Conservation (phyloP, 1,140 invertebrate species). For the Diabrotica undecimpunctata region DNA sequence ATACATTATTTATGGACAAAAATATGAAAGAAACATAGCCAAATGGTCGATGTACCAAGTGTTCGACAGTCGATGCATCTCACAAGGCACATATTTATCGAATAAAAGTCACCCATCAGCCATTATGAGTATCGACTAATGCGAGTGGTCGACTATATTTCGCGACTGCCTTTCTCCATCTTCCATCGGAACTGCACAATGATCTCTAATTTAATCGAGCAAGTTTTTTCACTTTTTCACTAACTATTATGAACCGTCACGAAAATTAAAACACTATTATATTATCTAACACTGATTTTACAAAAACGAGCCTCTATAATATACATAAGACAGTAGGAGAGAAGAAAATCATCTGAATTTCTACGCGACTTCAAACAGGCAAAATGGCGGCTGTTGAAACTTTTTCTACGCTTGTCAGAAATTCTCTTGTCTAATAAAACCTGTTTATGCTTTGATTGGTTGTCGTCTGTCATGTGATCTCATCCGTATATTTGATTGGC, state of each 20-base stretch:
- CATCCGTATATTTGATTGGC: slow-evolving; percentile 43
- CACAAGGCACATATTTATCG: slow-evolving; percentile 65
- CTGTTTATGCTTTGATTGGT: slow-evolving; percentile 54
- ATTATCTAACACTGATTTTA: slow-evolving; percentile 39
- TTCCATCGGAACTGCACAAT: slow-evolving; percentile 62
- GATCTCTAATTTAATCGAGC: slow-evolving; percentile 53
- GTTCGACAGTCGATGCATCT: slow-evolving; percentile 61
- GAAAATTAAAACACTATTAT: slow-evolving; percentile 40
- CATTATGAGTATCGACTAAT: slow-evolving; percentile 60
- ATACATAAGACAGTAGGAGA: slow-evolving; percentile 41
- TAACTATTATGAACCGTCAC: slow-evolving; percentile 45
- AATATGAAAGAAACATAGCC: slow-evolving; percentile 42
- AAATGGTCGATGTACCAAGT: slow-evolving; percentile 59
- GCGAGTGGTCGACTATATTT: slow-evolving; percentile 53
- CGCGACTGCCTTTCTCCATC: slow-evolving; percentile 61
- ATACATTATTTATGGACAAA: slow-evolving; percentile 45
- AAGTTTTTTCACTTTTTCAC: slow-evolving; percentile 40
- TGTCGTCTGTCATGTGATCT: slow-evolving; percentile 54
- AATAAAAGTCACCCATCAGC: slow-evolving; percentile 62
- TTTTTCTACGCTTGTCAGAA: slow-evolving; percentile 90
- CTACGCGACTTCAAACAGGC: slow-evolving; percentile 68
- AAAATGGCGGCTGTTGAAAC: slow-evolving; percentile 91
- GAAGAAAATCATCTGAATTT: slow-evolving; percentile 61
- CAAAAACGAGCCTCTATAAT: slow-evolving; percentile 41
- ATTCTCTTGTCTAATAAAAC: slow-evolving; percentile 69